Evolutionary conservation across 1,140 invertebrate genomes (phyloP).

Genomic region (Drosophila tristis): DNA sequence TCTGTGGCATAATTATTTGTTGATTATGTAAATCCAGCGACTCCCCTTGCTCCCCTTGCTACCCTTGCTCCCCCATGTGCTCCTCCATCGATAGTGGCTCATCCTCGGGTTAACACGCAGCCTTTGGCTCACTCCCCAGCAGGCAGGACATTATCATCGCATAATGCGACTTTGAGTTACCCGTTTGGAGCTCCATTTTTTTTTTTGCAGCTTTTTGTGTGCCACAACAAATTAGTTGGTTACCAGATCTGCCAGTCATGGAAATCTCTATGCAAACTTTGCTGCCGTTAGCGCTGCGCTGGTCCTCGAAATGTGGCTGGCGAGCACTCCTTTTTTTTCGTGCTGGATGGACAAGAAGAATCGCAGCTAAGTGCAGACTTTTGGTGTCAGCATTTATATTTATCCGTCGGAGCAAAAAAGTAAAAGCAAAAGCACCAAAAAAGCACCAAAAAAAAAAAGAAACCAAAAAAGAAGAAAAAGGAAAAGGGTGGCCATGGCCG

Average conservation of each 20-base stretch:
- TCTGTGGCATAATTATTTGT: slow-evolving; percentile 80
- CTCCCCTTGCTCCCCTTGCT: too few relatives aligned
- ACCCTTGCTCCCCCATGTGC: background rate
- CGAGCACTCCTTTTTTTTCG: background rate
- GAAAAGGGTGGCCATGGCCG: background rate
- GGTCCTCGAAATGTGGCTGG: background rate
- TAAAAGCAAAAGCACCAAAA: background rate
- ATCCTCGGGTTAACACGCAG: slow-evolving; percentile 10
- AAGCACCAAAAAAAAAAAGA: background rate
- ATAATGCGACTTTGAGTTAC: too few relatives aligned
- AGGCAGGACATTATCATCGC: too few relatives aligned
- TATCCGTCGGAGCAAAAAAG: slow-evolving; percentile 31
- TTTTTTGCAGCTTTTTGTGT: too few relatives aligned
- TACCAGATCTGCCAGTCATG: too few relatives aligned
- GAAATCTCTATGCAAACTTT: too few relatives aligned
- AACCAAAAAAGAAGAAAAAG: too few relatives aligned
- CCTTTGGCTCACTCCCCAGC: background rate
- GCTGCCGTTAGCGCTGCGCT: too few relatives aligned
- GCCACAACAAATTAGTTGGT: too few relatives aligned
- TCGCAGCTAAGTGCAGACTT: slow-evolving; percentile 53
- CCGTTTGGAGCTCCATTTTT: too few relatives aligned
- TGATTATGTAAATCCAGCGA: slow-evolving; percentile 73
- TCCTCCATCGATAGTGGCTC: slow-evolving; percentile 67
- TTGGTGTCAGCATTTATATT: slow-evolving; percentile 66
- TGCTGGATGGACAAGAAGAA: slow-evolving; percentile 6